These are phyloP conservation scores for Peromyscus leucopus DNA, from an alignment of 2,113 vertebrate species.

Conservation along the genomic window DNA sequence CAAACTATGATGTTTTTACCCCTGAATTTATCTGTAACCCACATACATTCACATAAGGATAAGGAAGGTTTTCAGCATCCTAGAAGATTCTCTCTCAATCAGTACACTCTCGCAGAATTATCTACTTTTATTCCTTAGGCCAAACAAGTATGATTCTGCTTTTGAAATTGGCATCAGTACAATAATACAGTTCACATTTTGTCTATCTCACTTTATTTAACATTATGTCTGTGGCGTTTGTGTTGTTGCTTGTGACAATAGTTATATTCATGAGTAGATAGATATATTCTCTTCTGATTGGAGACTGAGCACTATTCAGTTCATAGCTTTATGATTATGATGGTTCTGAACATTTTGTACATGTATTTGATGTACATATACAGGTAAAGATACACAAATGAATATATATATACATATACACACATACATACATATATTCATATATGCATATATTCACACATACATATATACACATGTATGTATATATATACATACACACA, in stretches of 20 bases:
- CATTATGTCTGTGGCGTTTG: constrained; percentile 10
- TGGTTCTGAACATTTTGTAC: background rate
- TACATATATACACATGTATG: background rate
- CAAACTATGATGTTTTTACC: background rate
- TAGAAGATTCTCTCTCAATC: background rate
- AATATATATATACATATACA: background rate
- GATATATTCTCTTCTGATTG: background rate
- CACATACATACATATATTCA: background rate
- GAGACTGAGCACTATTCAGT: background rate
- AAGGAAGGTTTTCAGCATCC: background rate
- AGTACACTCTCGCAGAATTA: background rate
- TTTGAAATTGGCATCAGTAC: constrained; percentile 6
- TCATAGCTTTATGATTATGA: background rate
- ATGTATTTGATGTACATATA: background rate
- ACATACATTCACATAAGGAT: background rate
- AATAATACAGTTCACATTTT: background rate
- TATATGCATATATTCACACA: background rate
- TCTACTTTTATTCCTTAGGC: background rate
- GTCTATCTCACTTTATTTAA: background rate
- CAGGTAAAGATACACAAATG: background rate
- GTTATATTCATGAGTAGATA: background rate
- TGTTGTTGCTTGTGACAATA: background rate
- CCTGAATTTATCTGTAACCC: background rate
- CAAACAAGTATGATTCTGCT: background rate
- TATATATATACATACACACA: background rate